Conservation (phyloP, 2,113 vertebrate species). For the Meriones unguiculatus region DNA sequence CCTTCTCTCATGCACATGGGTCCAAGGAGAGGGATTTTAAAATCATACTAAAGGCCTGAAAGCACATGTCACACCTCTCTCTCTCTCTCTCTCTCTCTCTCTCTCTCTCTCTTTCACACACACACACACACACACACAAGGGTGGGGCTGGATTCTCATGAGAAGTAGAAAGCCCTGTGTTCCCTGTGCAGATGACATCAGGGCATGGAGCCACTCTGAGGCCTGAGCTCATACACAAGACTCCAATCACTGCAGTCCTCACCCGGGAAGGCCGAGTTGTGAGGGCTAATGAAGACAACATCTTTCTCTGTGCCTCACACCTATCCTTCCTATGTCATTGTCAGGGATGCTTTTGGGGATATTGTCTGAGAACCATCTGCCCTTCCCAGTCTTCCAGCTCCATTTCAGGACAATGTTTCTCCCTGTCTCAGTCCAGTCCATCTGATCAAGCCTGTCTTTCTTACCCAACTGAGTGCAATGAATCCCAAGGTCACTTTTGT, state of each 20-base stretch:
- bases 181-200: too few species aligned
- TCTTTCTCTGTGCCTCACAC: background rate
- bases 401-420: background rate
- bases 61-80: too few species aligned
- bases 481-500: conserved; percentile 1
- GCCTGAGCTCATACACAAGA: background rate
- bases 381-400: background rate
- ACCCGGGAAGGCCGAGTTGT: background rate
- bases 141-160: background rate
- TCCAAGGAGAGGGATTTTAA: background rate
- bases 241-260: background rate
- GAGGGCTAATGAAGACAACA: background rate
- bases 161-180: background rate
- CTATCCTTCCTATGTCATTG: too few species aligned
- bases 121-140: background rate
- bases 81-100: too few species aligned
- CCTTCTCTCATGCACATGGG: background rate
- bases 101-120: too few species aligned
- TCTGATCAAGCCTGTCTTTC: background rate
- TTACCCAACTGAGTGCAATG: background rate
- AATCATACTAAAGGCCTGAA: background rate
- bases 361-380: background rate
- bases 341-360: background rate
- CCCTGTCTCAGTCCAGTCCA: background rate
- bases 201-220: fast-evolving